Evolutionary conservation across 2,888 invertebrate species (phyloP), one percentile per base, ranked within the genome.

Genomic region (Drosophila algonquin): DNA sequence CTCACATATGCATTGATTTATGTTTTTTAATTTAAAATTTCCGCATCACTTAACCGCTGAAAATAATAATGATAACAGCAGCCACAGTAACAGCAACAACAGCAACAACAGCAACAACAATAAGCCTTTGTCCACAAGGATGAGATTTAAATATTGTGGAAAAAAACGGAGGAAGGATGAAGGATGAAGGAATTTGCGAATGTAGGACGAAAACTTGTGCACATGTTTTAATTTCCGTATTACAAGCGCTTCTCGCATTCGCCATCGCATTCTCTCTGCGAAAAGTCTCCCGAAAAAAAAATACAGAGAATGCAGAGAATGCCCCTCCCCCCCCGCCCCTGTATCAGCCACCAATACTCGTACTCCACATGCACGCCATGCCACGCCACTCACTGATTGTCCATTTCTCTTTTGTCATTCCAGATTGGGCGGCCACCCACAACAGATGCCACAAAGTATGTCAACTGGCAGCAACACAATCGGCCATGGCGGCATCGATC

Each of bases 391-490:
- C 40, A 40, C 40, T 40, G 40, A 40, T 40, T 40, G 40, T 78
- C 32, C 55, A 50, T 64, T 56, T 53, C 45, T 68, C 50, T 60
- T 67, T 52, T 47, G 35, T 62, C 67, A 44, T 55, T 86, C 77
- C 81, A 92, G 92, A 90, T 88, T 92, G 90, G 91, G 91, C 70
- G 91, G 92, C 77, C 82, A 91, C 87, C 92, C 90, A 89, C 92
- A 92, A 81, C 92, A 92, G 90, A 91, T 92, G 90, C 90, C 92
- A 79, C 92, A 92, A 90, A 93, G 94, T 90, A 92, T 93, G 87
- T 94, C 95, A 93, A 94, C 94, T 89, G 94, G 94, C 87, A 93
- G 93, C 90, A 94, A 95, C 84, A 94, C 94, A 81, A 89, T 91
- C 82, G 91, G 91, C 80, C 90, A 91, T 77, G 90, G 91, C 14